Evolutionary conservation across 2,888 invertebrate species (phyloP), one percentile per base, ranked within the genome.

Genomic region (Slavum lentiscoides): DNA sequence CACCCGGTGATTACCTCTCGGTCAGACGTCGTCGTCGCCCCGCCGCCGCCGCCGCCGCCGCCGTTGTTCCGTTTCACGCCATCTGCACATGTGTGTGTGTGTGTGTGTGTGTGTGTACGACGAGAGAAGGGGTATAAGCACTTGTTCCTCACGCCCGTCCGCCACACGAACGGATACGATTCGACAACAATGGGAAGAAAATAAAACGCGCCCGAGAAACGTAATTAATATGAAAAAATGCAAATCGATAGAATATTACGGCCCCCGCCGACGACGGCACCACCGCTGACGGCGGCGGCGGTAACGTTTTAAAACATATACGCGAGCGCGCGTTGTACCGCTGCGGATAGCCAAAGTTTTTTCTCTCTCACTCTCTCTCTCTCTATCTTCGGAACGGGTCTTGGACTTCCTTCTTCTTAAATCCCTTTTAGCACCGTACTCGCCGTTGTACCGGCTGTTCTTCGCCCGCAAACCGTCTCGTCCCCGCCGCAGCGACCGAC

Each of bases 1-100:
- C 69, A 72, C 64, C 64, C 70, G 7, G 70, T 80, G 77, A 80
- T 80, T 70, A 72, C 70, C 77, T 80, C 77, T 80, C 77, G 77
- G 77, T 80, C 77, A 80, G 77, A 72, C 69, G 69, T 62, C 77
- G 61, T 15, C 13, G 43, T 43, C 43, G 43, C 49, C 76, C 77
- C 77, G 62, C 7, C 39, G n/a, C 39, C 39, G 39, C 7, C 39
- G n/a, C n/a, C n/a, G n/a, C 70, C 70, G 55, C 58, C 62, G 39
- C 17, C n/a, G 39, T 21, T 37, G 70, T 80, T 64, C 70, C 77
- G 77, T 80, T 72, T 70, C 77, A 64, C 70, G 64, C 77, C 64
- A 64, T 58, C 67, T 37, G 8, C 17, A 19, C 8, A 5, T 13
- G n/a, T 55, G 58, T 43, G 23, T n/a, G 58, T 7, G 66, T 53